A percentile compares a stretch with the other conserved stretches of the same genome.
These are phyloP conservation scores for Todiramphus saurophagus DNA, from an alignment of 2,113 vertebrate genomes.

Conservation along the genomic window DNA sequence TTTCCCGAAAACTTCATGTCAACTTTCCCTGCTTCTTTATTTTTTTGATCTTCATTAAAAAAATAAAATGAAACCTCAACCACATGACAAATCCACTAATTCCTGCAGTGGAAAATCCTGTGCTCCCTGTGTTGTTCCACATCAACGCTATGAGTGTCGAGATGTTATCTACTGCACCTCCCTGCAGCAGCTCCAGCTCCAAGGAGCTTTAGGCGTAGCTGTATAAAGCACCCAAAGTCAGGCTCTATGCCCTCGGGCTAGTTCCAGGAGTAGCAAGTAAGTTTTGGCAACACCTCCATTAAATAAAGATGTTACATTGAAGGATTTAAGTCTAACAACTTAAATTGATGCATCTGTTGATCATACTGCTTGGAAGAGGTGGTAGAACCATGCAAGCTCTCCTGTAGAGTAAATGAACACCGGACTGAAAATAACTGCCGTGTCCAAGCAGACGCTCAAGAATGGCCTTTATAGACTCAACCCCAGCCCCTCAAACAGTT, in stretches of 20 bases:
- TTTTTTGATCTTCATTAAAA: not conserved
- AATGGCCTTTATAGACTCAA: not conserved
- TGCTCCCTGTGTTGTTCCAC: not conserved
- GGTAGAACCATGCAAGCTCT: not conserved
- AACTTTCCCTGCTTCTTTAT: not conserved
- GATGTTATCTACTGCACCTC: not conserved
- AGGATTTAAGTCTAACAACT: not conserved
- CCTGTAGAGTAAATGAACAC: not conserved
- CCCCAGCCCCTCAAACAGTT: not conserved
- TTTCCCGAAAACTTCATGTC: not conserved
- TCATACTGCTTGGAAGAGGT: not conserved
- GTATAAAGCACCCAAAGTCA: not conserved
- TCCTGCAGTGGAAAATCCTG: not conserved
- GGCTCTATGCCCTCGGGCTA: not conserved
- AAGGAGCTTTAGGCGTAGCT: not conserved
- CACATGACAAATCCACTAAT: not conserved
- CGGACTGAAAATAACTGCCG: not conserved
- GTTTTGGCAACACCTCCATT: not conserved
- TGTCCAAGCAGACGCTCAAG: not conserved
- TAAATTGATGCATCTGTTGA: not conserved
- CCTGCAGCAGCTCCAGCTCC: not conserved
- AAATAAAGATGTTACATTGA: not conserved
- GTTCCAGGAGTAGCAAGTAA: not conserved
- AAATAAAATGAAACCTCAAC: not conserved
- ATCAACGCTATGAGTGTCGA: fast-evolving